These are phyloP conservation scores for Epizoanthus ramosus DNA, from an alignment of 92 coral and sea anemone genomes.

Conservation along the genomic window DNA sequence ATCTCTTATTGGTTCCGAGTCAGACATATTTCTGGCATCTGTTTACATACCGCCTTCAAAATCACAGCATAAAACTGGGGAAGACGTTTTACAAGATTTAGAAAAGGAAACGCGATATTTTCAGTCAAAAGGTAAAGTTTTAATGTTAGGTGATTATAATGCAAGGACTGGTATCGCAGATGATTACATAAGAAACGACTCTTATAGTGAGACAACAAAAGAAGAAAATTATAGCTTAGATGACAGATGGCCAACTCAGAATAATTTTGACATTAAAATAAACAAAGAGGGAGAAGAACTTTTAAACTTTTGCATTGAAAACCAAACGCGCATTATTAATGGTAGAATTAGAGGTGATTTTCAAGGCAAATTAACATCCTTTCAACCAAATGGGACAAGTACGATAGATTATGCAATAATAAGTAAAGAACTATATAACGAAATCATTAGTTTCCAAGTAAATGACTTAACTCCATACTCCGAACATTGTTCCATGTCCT, in stretches of 20 bases:
- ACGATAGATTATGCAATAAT: not conserved
- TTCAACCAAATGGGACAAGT: not conserved
- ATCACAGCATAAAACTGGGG: not conserved
- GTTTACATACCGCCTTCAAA: not conserved
- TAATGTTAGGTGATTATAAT: conserved; percentile 12
- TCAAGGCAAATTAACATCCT: not conserved
- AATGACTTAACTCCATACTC: not conserved
- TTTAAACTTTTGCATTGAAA: not conserved
- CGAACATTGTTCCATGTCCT: not conserved
- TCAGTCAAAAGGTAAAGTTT: not conserved
- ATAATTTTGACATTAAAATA: not conserved
- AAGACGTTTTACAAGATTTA: not conserved
- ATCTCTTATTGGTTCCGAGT: not conserved
- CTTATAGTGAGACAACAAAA: not conserved
- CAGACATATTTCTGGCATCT: not conserved
- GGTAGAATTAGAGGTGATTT: conserved; percentile 20
- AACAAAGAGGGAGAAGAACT: conserved; percentile 4
- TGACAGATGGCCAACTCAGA: conserved; percentile 7
- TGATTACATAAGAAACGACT: conserved; percentile 2
- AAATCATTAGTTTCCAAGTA: not conserved
- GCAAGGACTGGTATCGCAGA: conserved; percentile 4
- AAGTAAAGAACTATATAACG: not conserved
- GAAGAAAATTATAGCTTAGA: not conserved
- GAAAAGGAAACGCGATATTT: not conserved
- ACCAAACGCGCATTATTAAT: not conserved